Conservation (phyloP, 2,113 vertebrate species). For the Arothron firmamentum region DNA sequence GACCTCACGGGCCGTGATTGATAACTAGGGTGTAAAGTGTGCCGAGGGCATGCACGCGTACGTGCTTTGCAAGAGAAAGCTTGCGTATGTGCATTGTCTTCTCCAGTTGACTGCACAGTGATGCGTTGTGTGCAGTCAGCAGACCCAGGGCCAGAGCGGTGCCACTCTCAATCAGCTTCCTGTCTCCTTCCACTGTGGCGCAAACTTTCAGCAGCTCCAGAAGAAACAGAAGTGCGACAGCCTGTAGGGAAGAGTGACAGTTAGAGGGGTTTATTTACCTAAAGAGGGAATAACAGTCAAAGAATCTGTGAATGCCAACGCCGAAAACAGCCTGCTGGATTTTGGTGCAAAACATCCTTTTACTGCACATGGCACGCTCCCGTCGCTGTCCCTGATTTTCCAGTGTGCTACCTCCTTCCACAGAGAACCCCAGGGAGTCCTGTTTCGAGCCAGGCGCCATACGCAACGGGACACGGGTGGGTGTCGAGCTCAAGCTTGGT, state of each 20-base stretch:
- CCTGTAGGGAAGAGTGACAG: constrained; percentile 51
- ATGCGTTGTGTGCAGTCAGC: constrained; percentile 65
- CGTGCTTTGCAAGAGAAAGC: constrained; percentile 18
- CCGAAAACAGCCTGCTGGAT: neutral
- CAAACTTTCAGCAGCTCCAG: constrained; percentile 51
- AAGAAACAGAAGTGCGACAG: constrained; percentile 37
- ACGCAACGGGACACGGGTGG: constrained; percentile 88
- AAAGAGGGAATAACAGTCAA: constrained; percentile 14
- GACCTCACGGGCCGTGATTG: constrained; percentile 51
- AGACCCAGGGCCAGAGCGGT: constrained; percentile 64
- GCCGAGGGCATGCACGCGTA: constrained; percentile 12
- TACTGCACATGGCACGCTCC: constrained; percentile 17
- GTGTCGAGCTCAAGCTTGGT: constrained; percentile 88
- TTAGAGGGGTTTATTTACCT: constrained; percentile 52
- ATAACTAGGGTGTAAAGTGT: constrained; percentile 35
- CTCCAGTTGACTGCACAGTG: constrained; percentile 46
- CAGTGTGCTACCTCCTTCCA: constrained; percentile 43
- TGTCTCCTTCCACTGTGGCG: constrained; percentile 55
- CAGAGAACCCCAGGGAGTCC: constrained; percentile 97
- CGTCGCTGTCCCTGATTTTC: constrained; percentile 47
- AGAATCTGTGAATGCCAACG: constrained; percentile 3
- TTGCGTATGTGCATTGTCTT: constrained; percentile 62
- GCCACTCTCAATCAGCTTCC: constrained; percentile 67
- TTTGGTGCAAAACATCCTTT: constrained; percentile 26
- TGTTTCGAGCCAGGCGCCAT: constrained; percentile 92